phyloP scores from a whole-genome alignment of 2,797 vertebrate genomes.

The Eospalax fontanierii region DNA sequence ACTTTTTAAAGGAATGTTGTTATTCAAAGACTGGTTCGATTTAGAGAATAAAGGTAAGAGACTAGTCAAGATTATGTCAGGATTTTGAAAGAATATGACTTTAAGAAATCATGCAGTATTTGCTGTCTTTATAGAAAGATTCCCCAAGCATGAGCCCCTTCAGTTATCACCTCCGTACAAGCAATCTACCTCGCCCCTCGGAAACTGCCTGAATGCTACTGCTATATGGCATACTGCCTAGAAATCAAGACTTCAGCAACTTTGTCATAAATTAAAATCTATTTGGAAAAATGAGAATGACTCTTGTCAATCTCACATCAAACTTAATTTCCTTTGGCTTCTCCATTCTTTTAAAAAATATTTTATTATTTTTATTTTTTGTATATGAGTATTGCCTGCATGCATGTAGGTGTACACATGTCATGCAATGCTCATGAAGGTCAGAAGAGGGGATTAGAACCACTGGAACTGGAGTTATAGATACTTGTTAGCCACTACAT shows the following conservation, averaged over 20 bases:
- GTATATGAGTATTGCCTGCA: too few relatives aligned
- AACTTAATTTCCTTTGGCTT: background rate
- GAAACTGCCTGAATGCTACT: background rate
- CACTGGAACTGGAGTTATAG: too few relatives aligned
- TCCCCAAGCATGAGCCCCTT: background rate
- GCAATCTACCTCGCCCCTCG: background rate
- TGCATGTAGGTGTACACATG: too few relatives aligned
- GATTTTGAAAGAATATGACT: background rate
- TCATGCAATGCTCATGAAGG: too few relatives aligned
- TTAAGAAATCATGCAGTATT: background rate
- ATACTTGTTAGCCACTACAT: too few relatives aligned
- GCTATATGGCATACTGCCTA: background rate
- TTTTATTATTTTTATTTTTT: too few relatives aligned
- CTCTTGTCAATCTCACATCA: background rate
- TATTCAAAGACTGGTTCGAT: background rate
- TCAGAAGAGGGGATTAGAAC: too few relatives aligned
- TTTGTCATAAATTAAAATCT: background rate
- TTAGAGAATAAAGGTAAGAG: background rate
- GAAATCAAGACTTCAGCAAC: background rate
- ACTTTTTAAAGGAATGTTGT: background rate
- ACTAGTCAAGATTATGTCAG: background rate
- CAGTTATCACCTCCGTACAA: background rate
- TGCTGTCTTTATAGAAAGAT: background rate
- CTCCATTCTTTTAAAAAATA: background rate
- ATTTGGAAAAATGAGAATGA: conserved; percentile 7